Evolutionary conservation across 2,888 invertebrate genomes (phyloP).

Genomic region (Dioctria rufipes): DNA sequence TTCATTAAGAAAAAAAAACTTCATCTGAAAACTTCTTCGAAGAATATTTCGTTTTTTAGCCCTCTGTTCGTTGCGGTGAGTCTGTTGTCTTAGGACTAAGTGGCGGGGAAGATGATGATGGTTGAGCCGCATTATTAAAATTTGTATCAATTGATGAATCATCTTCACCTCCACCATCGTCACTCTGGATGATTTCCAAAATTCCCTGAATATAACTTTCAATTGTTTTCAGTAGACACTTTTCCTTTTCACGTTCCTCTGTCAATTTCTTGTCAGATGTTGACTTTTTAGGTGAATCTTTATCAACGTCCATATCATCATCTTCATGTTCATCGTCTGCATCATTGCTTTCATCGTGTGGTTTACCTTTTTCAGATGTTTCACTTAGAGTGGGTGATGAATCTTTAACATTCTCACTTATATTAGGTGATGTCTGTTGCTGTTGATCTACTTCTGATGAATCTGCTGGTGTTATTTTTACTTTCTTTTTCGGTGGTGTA

Average conservation of each 20-base stretch:
- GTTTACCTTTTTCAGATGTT: constrained; percentile 36
- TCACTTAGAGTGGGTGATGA: constrained; percentile 61
- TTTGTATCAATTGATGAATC: constrained; percentile 29
- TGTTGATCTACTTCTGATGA: constrained; percentile 61
- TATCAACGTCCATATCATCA: constrained; percentile 57
- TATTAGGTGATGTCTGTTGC: constrained; percentile 54
- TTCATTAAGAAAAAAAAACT: too few species aligned
- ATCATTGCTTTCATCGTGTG: constrained; percentile 62
- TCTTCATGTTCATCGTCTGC: constrained; percentile 62
- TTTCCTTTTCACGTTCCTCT: constrained; percentile 68
- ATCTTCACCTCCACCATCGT: constrained; percentile 59
- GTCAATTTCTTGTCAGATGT: constrained; percentile 64
- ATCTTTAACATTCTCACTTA: constrained; percentile 62
- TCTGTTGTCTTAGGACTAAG: background rate
- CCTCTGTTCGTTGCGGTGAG: constrained; percentile 10
- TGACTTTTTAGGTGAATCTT: constrained; percentile 53
- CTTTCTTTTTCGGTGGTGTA: constrained; percentile 61
- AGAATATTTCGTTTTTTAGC: constrained; percentile 9
- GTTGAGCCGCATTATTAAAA: constrained; percentile 12
- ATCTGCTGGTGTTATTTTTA: constrained; percentile 57
- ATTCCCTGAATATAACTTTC: constrained; percentile 70
- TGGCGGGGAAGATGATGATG: constrained; percentile 28
- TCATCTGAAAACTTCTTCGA: background rate
- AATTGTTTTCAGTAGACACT: constrained; percentile 67
- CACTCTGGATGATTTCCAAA: constrained; percentile 68